Conservation (phyloP, 2,113 vertebrate species). For the Ailuropoda melanoleuca region DNA sequence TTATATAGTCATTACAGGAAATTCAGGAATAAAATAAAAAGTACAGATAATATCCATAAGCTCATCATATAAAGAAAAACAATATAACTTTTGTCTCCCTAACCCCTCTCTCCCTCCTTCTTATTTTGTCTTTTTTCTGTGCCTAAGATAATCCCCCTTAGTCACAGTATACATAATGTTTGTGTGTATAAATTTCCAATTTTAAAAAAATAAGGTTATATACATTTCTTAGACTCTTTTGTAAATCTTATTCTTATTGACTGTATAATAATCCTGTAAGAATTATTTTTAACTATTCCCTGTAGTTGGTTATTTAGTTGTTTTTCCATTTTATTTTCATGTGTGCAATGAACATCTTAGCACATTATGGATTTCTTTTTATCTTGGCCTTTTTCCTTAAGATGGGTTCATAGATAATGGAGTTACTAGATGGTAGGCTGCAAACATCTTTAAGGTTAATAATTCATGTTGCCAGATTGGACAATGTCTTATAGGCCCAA, state of each 20-base stretch:
- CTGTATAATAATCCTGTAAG: not conserved
- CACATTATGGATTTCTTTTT: not conserved
- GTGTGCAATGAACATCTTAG: not conserved
- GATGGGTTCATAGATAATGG: not conserved
- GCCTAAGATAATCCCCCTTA: not conserved
- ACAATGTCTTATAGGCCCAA: not conserved
- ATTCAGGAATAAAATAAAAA: not conserved
- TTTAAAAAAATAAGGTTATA: not conserved
- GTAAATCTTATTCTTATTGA: not conserved
- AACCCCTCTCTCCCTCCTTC: fast-evolving
- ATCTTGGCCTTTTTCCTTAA: not conserved
- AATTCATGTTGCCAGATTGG: not conserved
- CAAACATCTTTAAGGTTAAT: conserved; percentile 3
- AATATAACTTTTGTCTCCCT: not conserved
- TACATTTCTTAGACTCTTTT: not conserved
- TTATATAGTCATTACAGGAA: not conserved
- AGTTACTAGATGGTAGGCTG: not conserved
- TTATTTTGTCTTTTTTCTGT: not conserved
- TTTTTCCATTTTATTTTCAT: not conserved
- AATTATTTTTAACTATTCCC: not conserved
- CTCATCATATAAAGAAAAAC: not conserved
- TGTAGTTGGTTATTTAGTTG: not conserved
- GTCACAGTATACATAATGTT: not conserved
- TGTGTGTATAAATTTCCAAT: not conserved
- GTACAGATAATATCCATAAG: not conserved